phyloP scores from a whole-genome alignment of 2,797 vertebrate genomes.

The Acanthurus leucopareius region DNA sequence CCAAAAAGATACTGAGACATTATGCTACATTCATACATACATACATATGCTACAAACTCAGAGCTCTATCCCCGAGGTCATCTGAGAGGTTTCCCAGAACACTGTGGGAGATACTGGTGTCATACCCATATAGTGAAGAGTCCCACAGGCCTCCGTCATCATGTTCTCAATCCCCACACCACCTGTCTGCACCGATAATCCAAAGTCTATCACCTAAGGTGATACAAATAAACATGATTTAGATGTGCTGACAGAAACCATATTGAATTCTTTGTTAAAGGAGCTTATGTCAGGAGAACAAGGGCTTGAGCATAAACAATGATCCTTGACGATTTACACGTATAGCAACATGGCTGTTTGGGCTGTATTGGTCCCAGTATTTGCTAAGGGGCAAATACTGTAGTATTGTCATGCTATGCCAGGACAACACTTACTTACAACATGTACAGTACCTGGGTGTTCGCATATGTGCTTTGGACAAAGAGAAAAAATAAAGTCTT shows the following conservation, averaged over 20 bases:
- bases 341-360: slow-evolving; percentile 34
- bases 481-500: slow-evolving; percentile 25
- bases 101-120: slow-evolving; percentile 36
- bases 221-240: slow-evolving; percentile 27
- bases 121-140: slow-evolving; percentile 93
- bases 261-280: slow-evolving; percentile 36
- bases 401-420: slow-evolving; percentile 57
- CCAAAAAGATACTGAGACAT: slow-evolving; percentile 5
- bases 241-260: slow-evolving; percentile 10
- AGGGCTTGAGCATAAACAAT: slow-evolving; percentile 44
- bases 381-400: slow-evolving; percentile 53
- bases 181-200: slow-evolving; percentile 88
- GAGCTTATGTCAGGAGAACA: slow-evolving; percentile 36
- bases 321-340: neutral
- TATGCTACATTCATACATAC: neutral
- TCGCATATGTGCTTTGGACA: slow-evolving; percentile 15
- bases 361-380: slow-evolving; percentile 39
- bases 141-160: slow-evolving; percentile 90
- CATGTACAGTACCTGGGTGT: slow-evolving; percentile 32
- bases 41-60: neutral
- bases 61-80: slow-evolving; percentile 18
- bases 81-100: slow-evolving; percentile 28
- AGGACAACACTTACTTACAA: slow-evolving; percentile 58
- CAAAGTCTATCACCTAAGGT: slow-evolving; percentile 91
- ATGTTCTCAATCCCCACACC: slow-evolving; percentile 88